A percentile compares a stretch with the other conserved stretches of the same genome.
These are phyloP conservation scores for Luperina nickerlii DNA, from an alignment of 2,888 invertebrate genomes.

Conservation along the genomic window DNA sequence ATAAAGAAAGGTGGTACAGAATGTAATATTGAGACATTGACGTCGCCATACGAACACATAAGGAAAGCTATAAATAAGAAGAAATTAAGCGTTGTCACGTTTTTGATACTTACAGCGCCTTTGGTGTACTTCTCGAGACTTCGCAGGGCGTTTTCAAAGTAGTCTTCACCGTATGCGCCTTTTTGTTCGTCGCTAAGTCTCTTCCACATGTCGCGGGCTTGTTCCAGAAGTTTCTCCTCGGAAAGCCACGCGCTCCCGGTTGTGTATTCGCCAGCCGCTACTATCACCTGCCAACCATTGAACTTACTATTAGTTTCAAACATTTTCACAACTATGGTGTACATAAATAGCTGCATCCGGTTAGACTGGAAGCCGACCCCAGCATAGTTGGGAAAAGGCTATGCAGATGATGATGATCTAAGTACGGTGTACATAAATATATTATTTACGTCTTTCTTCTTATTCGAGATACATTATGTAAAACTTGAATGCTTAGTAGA, in stretches of 20 bases:
- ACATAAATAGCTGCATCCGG: neutral
- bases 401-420: neutral
- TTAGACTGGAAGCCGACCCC: no score
- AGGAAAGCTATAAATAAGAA: slow-evolving; percentile 53
- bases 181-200: slow-evolving; percentile 94
- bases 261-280: slow-evolving; percentile 96
- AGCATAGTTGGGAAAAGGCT: no score
- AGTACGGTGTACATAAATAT: slow-evolving; percentile 3
- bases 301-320: slow-evolving; percentile 32
- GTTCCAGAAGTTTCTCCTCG: slow-evolving; percentile 92
- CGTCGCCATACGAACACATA: slow-evolving; percentile 21
- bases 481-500: neutral
- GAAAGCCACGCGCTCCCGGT: slow-evolving; percentile 95
- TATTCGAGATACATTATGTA: neutral
- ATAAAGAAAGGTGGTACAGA: slow-evolving; percentile 25
- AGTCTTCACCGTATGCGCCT: slow-evolving; percentile 94
- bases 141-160: slow-evolving; percentile 95
- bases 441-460: neutral
- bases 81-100: slow-evolving; percentile 73
- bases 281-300: slow-evolving; percentile 90
- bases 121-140: slow-evolving; percentile 95
- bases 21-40: slow-evolving; percentile 32
- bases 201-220: slow-evolving; percentile 96
- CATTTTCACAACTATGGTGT: no score
- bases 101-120: slow-evolving; percentile 89